Evolutionary conservation across 2,797 vertebrate genomes (phyloP), one percentile per base, ranked within the genome.

Genomic region (Luscinia megarhynchos): DNA sequence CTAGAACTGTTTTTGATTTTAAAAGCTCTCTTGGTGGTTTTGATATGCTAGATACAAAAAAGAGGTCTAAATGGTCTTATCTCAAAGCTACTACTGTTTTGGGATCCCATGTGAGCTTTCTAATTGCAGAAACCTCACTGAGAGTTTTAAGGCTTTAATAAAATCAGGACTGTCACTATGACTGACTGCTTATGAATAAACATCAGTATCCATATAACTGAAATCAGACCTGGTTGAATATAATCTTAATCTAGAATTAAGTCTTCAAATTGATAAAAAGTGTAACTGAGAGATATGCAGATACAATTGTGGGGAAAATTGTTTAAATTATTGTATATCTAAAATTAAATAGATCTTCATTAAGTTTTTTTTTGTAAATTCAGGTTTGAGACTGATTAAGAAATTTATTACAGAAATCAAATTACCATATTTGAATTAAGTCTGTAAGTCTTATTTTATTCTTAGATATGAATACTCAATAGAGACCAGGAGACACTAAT

Each of bases 231-330:
- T 11, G 69, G 10, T 9, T 77, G 21, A 76, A 86, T 57, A 67
- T 36, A 77, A 13, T 67, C 53, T 74, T 70, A n/a, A 76, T 46
- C 38, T 26, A 61, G 22, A 54, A 58, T 66, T 59, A 62, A 38
- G 11, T 51, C 29, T 80, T 70, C 43, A 77, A 88, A 81, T n/a
- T 57, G 34, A 36, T 61, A 18, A 40, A 17, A 64, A 72, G 11
- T 57, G 9, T 57, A 48, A 64, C 13, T 61, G 32, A 46, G 23
- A 81, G 3, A 32, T 17, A 54, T 1, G 1, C 12, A 51, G 27
- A 62, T 70, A 54, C 1, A 51, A 26, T 16, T 50, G 5, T 11
- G 18, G 30, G 6, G 1, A 0, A 21, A 58, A 30, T 6, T 1
- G 1, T 17, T 58, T 11, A 64, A 48, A 54, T 30, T 40, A 30